Conservation (phyloP, 2,888 invertebrate genomes). For the Stenotaenia linearis region DNA sequence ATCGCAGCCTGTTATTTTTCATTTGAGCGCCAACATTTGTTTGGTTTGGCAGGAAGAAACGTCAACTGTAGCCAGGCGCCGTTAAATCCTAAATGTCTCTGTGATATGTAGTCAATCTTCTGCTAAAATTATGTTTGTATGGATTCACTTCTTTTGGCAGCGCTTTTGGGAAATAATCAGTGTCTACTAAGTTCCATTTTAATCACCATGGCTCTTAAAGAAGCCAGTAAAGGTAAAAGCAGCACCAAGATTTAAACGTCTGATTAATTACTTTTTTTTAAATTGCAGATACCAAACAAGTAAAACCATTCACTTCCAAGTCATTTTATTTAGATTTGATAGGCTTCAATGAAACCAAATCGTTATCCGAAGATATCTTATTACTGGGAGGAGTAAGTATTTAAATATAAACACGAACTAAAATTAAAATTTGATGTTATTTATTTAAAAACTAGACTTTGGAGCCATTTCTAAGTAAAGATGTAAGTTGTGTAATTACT, state of each 20-base stretch:
- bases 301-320: background rate
- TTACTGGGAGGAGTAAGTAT: constrained; percentile 26
- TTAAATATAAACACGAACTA: background rate
- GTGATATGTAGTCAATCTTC: too few relatives aligned
- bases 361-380: background rate
- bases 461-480: constrained; percentile 27
- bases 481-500: constrained; percentile 14
- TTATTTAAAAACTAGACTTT: background rate
- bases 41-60: background rate
- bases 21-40: background rate
- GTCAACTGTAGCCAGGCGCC: too few relatives aligned
- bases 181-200: background rate
- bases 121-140: background rate
- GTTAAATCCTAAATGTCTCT: too few relatives aligned
- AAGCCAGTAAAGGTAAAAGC: background rate
- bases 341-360: background rate
- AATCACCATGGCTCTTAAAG: background rate
- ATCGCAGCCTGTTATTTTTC: background rate
- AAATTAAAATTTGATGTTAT: background rate
- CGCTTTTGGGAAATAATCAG: background rate
- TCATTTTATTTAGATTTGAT: constrained; percentile 29
- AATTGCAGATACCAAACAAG: background rate
- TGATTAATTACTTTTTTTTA: background rate
- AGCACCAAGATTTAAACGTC: background rate
- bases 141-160: background rate